Conservation (phyloP, 2,797 vertebrate genomes). For the Sebastes hopkinsi region DNA sequence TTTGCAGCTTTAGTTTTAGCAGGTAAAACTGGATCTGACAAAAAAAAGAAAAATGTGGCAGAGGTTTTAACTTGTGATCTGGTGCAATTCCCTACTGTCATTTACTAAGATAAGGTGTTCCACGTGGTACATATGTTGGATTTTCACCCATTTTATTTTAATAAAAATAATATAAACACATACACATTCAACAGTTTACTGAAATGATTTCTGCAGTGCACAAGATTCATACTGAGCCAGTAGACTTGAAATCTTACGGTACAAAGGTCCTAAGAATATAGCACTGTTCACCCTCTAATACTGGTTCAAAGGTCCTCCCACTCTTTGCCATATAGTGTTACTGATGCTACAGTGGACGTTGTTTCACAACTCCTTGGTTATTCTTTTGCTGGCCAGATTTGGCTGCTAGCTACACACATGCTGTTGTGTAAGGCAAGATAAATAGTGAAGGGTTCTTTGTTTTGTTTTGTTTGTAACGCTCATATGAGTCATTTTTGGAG, state of each 20-base stretch:
- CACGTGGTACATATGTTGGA: neutral
- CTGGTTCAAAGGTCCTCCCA: conserved; percentile 36
- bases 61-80: neutral
- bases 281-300: neutral
- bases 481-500: neutral
- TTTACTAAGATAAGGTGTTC: neutral
- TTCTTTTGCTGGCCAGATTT: neutral
- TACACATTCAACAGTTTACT: neutral
- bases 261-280: conserved; percentile 28
- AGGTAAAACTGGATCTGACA: neutral
- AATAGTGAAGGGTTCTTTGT: neutral
- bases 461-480: neutral
- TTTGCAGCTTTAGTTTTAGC: neutral
- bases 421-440: neutral
- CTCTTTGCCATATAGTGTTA: neutral
- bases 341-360: neutral
- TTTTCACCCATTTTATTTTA: neutral
- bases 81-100: neutral
- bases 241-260: neutral
- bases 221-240: conserved; percentile 18
- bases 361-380: neutral
- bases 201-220: neutral
- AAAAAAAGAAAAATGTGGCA: neutral
- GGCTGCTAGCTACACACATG: neutral
- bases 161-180: neutral